phyloP scores from a whole-genome alignment of 53 echinoderm and acorn worm genomes.

The Pentamera pediparva region DNA sequence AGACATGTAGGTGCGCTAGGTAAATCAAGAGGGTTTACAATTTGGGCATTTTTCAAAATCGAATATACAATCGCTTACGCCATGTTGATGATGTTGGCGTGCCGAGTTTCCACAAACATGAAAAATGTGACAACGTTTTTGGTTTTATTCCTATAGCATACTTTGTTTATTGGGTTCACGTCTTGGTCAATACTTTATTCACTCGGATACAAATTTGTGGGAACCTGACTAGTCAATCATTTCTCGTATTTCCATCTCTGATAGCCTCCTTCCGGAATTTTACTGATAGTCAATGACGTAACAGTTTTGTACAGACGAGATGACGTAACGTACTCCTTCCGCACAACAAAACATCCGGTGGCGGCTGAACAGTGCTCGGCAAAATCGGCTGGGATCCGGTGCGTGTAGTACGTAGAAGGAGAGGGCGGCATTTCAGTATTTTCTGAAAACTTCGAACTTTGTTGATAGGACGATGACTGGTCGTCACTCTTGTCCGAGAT shows the following conservation, averaged over 20 bases:
- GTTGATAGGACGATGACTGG: neutral
- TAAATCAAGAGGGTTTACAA: too few species aligned
- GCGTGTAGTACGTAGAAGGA: slow-evolving; percentile 3
- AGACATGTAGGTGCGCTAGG: too few species aligned
- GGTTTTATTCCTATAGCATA: too few species aligned
- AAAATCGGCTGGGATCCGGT: slow-evolving; percentile 36
- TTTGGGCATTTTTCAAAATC: too few species aligned
- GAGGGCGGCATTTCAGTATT: neutral
- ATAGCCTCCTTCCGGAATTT: slow-evolving; percentile 53
- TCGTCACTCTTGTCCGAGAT: slow-evolving; percentile 6
- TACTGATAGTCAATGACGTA: slow-evolving; percentile 59
- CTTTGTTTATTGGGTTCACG: too few species aligned
- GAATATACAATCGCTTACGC: too few species aligned
- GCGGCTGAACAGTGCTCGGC: slow-evolving; percentile 37
- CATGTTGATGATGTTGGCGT: too few species aligned
- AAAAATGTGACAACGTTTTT: too few species aligned
- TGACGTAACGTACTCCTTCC: slow-evolving; percentile 64
- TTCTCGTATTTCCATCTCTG: slow-evolving; percentile 45
- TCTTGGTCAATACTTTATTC: too few species aligned
- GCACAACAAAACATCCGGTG: slow-evolving; percentile 52
- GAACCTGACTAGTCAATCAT: neutral
- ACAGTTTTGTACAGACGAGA: slow-evolving; percentile 48
- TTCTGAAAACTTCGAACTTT: neutral
- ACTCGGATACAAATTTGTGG: neutral
- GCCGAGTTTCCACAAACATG: too few species aligned